Percentiles rank a stretch among this genome's conserved stretches.
These are phyloP conservation scores for Paralvinella palmiformis DNA, from an alignment of 1,140 invertebrate genomes.

Conservation along the genomic window DNA sequence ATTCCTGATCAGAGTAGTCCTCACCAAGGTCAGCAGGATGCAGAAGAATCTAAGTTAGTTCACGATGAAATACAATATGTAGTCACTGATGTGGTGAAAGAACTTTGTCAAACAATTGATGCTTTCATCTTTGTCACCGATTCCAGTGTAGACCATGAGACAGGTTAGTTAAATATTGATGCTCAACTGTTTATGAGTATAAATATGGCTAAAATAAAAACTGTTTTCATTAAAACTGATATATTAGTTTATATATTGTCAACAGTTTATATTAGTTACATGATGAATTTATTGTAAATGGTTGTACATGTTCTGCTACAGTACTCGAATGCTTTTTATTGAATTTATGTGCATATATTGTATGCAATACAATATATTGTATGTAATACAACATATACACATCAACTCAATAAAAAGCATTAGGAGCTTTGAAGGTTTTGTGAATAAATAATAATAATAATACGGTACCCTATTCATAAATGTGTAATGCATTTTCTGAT, in stretches of 20 bases:
- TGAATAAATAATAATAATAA: no score
- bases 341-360: no score
- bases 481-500: background rate
- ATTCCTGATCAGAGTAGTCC: no score
- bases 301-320: no score
- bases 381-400: no score
- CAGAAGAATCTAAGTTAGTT: background rate
- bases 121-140: conserved; percentile 19
- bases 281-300: no score
- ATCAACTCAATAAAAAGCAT: no score
- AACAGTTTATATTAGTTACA: background rate
- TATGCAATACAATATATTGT: background rate
- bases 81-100: conserved; percentile 17
- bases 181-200: no score
- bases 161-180: no score
- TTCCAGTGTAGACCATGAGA: background rate
- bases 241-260: background rate
- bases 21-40: background rate
- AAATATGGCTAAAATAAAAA: background rate
- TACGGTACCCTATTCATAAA: background rate
- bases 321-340: no score
- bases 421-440: no score
- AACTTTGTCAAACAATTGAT: conserved; percentile 20
- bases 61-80: background rate
- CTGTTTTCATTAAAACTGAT: background rate